Evolutionary conservation across 2,113 vertebrate genomes (phyloP), one percentile per base, ranked within the genome.

Genomic region (Capra hircus): DNA sequence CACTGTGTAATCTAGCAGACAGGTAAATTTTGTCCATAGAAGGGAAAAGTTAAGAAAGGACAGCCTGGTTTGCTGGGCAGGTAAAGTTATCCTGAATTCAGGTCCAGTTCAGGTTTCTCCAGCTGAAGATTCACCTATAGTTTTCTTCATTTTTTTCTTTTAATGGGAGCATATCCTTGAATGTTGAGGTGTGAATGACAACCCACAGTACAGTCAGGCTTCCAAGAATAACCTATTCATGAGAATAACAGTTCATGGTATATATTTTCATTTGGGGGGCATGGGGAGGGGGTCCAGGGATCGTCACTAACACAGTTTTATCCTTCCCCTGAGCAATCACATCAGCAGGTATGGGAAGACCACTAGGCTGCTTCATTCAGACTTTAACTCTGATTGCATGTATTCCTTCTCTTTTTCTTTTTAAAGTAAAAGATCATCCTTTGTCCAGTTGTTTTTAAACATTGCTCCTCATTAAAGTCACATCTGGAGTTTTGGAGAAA

Each of bases 211-310:
- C 40, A 77, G 40, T 77, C 40, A 43, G 12, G 6, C 40, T 43
- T 74, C 40, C 23, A 43, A 14, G 71, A 77, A 43, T 77, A 40
- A 77, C 40, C 6, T 43, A 77, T 43, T 43, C 21, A 77, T 0
- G 5, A 77, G 71, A 43, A 27, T 77, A 33, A 43, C 23, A 77
- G 36, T 43, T 74, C n/a, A 12, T 77, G 40, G 71, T 14, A 43
- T 27, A 43, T 77, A 77, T 43, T 77, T 77, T 43, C 71, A 77
- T 77, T 77, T 74, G 13, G 11, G 19, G 12, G 17, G 67, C 8
- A 0, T 5, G 4, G n/a, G 33, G 16, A 3, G 33, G 62, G 0
- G 14, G 17, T 40, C 36, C 71, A 77, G 23, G 71, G 11, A 43
- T 43, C 1, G 0, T 77, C 71, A 27, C 23, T 43, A 43, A 27